Evolutionary conservation across 2,888 invertebrate species (phyloP), one percentile per base, ranked within the genome.

Genomic region (Helleia helle): DNA sequence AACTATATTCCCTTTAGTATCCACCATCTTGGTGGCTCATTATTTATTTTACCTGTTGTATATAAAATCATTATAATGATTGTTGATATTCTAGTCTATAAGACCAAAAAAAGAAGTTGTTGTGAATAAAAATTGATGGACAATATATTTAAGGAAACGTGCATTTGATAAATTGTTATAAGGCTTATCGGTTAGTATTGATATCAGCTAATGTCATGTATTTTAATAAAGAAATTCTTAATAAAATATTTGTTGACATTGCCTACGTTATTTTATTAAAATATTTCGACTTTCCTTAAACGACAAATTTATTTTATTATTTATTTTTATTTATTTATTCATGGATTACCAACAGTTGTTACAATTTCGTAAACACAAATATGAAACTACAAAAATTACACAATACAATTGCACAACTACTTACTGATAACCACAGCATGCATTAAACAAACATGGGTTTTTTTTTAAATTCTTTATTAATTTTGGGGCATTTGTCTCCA

Each of bases 221-320:
- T 24, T 9, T 24, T 12, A 11, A 3, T 36, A 5, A 4, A 36
- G 5, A 36, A 24, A 5, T 13, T 29, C 22, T 15, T 31, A 34
- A 40, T 40, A 40, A 34, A 34, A 26, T 15, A 27, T 40, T 36
- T 40, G 40, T 34, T 34, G 18, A 40, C 12, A 26, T 40, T 26
- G 12, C 1, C 8, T 6, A 11, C 7, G 11, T 40, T n/a, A 25
- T 31, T 39, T 24, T 2, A 29, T 30, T 29, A 5, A 18, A 15
- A n/a, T 18, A 4, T 8, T 4, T 9, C 6, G 4, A 17, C 17
- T 2, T 7, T 12, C 12, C 2, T 29, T 11, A 4, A 4, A 4
- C 4, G 18, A 18, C 18, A 5, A 18, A 5, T 3, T 4, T n/a
- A n/a, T n/a, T n/a, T n/a, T n/a, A n/a, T n/a, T n/a, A n/a, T n/a